Evolutionary conservation across 2,113 vertebrate genomes (phyloP), one percentile per base, ranked within the genome.

Genomic region (Lepus americanus): DNA sequence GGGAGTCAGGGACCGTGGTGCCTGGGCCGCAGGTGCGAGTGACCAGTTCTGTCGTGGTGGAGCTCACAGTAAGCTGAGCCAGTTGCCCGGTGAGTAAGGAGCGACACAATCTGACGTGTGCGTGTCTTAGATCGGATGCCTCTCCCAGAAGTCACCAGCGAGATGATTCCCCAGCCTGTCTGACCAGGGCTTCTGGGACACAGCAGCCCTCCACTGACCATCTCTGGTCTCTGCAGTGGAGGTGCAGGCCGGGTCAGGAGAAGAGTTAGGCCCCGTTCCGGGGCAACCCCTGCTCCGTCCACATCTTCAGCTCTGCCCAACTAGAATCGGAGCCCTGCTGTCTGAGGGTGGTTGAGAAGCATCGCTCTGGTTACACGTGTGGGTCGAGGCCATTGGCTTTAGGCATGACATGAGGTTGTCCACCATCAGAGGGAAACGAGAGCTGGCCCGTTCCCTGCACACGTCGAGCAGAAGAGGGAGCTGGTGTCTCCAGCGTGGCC

Each of bases 351-450:
- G 99, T 98, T 66, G 99, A 99, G 95, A 99, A 99, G 97, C 98
- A 99, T 96, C 99, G 98, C 97, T 99, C 99, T 84, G 99, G 99
- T 98, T 99, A 99, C 19, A 99, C 99, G 98, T 99, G 99, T 99
- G 97, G 97, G 98, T 73, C 16, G 59, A 92, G 6, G 3, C 1
- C 76, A 44, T 63, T 63, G 33, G 6, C 0, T 31, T 10, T 2
- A 51, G 63, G 3, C 23, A 4, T 19, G 11, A 49, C 2, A 3
- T 31, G 10, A 20, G 11, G 0, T 9, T 0, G 14, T 39, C 39
- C 3, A 17, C 31, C 1, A 1, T 49, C 36, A 59, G 63, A 25
- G 1, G 3, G 61, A 64, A 19, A 2, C 3, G 0, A 0, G 9
- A 12, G 19, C 17, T 6, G 61, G 69, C 51, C 70, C 23, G 36